Conservation (phyloP, 35 echinoderm and acorn worm species). For the Acanthaster planci region DNA sequence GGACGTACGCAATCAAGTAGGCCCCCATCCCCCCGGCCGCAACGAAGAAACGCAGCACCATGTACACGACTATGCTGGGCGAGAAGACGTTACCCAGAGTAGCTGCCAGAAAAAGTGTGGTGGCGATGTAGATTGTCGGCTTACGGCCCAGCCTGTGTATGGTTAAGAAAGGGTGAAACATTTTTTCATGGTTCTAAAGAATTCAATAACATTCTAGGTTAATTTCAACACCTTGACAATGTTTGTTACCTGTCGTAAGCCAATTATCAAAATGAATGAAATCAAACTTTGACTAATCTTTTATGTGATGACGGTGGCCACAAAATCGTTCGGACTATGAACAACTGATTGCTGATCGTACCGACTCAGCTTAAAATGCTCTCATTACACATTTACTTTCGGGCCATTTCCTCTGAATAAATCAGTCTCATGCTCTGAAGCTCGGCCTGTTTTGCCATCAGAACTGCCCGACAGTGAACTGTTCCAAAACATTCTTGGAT, state of each 20-base stretch:
- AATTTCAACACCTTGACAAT: background rate
- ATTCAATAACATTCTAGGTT: background rate
- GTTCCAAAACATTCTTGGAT: no score
- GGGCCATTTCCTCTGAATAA: no score
- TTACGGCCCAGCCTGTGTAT: conserved; percentile 13
- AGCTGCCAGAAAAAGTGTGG: background rate
- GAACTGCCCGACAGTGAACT: no score
- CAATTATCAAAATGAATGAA: background rate
- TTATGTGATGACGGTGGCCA: no score
- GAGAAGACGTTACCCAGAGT: conserved; percentile 24
- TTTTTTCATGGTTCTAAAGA: no score
- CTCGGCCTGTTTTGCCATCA: no score
- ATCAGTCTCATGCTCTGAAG: no score
- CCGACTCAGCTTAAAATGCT: no score
- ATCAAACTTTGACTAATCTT: background rate
- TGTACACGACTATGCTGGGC: conserved; percentile 17
- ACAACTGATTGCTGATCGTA: no score
- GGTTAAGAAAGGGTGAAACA: background rate
- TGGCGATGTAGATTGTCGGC: background rate
- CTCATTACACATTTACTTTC: no score
- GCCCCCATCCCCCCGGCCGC: conserved; percentile 22
- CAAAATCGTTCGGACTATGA: no score
- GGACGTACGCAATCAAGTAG: conserved; percentile 15
- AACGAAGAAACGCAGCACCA: conserved; percentile 30
- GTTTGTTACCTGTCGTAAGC: background rate